Evolutionary conservation across 1,140 invertebrate genomes (phyloP).

Genomic region (Adoxophyes honmai): DNA sequence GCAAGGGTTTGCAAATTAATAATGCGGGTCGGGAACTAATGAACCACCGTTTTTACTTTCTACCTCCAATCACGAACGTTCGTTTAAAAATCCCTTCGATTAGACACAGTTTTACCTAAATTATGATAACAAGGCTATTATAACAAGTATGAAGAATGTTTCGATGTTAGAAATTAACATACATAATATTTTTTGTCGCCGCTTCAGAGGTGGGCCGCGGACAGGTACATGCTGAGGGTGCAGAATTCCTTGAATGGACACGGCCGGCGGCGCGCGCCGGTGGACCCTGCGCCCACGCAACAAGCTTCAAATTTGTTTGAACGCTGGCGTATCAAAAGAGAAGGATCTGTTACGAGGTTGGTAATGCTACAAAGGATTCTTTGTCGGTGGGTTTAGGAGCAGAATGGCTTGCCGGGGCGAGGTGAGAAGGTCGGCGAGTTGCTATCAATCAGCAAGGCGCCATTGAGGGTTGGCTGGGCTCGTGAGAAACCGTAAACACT

Average conservation of each 20-base stretch:
- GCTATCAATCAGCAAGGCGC: constrained; percentile 75
- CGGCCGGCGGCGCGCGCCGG: constrained; percentile 4
- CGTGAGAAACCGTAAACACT: constrained; percentile 76
- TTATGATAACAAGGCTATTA: constrained; percentile 75
- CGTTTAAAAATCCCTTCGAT: constrained; percentile 31
- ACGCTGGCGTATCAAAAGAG: not conserved
- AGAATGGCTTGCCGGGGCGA: constrained; percentile 27
- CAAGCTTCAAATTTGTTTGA: constrained; percentile 32
- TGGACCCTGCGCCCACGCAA: constrained; percentile 19
- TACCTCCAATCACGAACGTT: not conserved
- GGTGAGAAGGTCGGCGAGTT: constrained; percentile 61
- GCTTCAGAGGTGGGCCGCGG: constrained; percentile 70
- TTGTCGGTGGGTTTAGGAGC: constrained; percentile 27
- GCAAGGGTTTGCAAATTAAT: not conserved
- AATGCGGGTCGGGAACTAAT: constrained; percentile 7
- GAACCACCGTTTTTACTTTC: not conserved
- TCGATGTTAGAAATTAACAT: constrained; percentile 72
- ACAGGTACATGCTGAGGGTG: constrained; percentile 72
- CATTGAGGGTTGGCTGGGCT: constrained; percentile 70
- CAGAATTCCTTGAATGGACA: constrained; percentile 73
- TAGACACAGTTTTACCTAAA: constrained; percentile 57
- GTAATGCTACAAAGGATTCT: not conserved
- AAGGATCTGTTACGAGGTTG: not conserved
- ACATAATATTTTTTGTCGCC: constrained; percentile 73
- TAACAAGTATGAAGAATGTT: constrained; percentile 68